Base-by-base conservation (phyloP, 2,888 invertebrate genomes). In the Drosophila tanythrix region DNA sequence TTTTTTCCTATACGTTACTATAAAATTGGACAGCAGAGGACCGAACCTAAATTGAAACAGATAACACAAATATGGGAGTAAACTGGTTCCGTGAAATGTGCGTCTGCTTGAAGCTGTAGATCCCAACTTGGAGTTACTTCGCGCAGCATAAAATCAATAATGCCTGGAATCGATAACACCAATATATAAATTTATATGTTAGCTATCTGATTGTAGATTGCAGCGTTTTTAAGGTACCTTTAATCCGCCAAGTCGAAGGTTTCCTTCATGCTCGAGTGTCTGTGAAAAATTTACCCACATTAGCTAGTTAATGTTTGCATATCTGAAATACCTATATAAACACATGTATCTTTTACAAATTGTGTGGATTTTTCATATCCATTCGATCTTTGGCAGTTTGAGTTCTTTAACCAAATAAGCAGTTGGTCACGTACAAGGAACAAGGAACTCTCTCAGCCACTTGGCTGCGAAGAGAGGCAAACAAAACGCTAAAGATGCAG, bases 381-480 rank as follows among this genome's bases (percentile, higher is more conserved):
- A 10, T 79, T 52, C 72, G 68, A 69, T 66, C 68, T 66, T 58
- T 25, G 57, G 43, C 56, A 57, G 66, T 59, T 64, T 46, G 79
- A 81, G 71, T 15, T 46, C 62, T 63, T 60, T 69, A 55, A 56
- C 50, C 72, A 83, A 83, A 88, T 70, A 88, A 61, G 77, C 74
- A 60, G 38, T 82, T 79, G 72, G 77, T 74, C 83, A 83, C 83
- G 83, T 83, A 81, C 43, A n/a, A 11, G 15, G 18, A 10, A 18
- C 27, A 0, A 33, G 33, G 33, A 33, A 11, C 33, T 33, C 33
- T 75, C 40, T 53, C 53, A 51, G 71, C 75, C 75, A 66, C 74
- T 81, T 68, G 62, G 70, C 75, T 74, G 55, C 25, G 35, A 3
- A 43, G 33, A 31, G 31, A 69, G 40, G 51, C 46, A 40, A 52